Percentiles rank a stretch among this genome's conserved stretches.
These are phyloP conservation scores for Scaptomyza reducta DNA, from an alignment of 2,888 invertebrate genomes.

Conservation along the genomic window DNA sequence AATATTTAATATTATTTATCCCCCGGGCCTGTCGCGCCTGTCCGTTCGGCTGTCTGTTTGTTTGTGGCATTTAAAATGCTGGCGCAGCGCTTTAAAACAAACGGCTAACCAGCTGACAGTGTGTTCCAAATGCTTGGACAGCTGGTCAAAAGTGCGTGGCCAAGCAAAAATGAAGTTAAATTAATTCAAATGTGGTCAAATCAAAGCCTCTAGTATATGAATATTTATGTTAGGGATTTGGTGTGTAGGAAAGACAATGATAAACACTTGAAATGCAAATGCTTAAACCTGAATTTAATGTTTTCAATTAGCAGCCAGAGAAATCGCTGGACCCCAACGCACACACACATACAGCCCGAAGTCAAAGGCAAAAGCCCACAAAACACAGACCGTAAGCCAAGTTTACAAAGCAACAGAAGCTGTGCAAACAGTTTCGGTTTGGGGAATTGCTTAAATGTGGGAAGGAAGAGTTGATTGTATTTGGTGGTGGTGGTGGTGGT, in stretches of 20 bases:
- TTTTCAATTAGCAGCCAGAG: slow-evolving; percentile 75
- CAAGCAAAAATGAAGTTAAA: slow-evolving; percentile 52
- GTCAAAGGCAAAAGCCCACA: slow-evolving; percentile 26
- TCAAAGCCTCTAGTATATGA: slow-evolving; percentile 42
- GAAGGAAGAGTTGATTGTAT: slow-evolving; percentile 32
- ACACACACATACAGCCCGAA: slow-evolving; percentile 2
- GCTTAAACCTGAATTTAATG: slow-evolving; percentile 66
- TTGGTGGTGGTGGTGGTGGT: slow-evolving; percentile 39
- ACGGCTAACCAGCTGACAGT: slow-evolving; percentile 64
- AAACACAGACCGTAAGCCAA: slow-evolving; percentile 40
- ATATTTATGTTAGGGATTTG: slow-evolving; percentile 39
- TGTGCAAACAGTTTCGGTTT: slow-evolving; percentile 63
- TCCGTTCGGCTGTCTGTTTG: slow-evolving; percentile 2
- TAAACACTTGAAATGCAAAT: slow-evolving; percentile 7
- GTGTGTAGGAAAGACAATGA: slow-evolving; percentile 21
- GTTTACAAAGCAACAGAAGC: slow-evolving; percentile 51
- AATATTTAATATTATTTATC: slow-evolving; percentile 72
- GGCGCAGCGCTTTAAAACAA: slow-evolving; percentile 63
- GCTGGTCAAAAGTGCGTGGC: slow-evolving; percentile 69
- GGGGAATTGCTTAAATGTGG: slow-evolving; percentile 25
- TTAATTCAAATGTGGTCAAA: slow-evolving; percentile 33
- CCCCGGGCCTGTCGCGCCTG: slow-evolving; percentile 49
- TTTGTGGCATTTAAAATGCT: slow-evolving; percentile 72
- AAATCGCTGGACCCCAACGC: slow-evolving; percentile 36
- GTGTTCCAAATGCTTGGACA: slow-evolving; percentile 69